Base-by-base conservation (phyloP, 2,113 vertebrate species). In the Clupea harengus region DNA sequence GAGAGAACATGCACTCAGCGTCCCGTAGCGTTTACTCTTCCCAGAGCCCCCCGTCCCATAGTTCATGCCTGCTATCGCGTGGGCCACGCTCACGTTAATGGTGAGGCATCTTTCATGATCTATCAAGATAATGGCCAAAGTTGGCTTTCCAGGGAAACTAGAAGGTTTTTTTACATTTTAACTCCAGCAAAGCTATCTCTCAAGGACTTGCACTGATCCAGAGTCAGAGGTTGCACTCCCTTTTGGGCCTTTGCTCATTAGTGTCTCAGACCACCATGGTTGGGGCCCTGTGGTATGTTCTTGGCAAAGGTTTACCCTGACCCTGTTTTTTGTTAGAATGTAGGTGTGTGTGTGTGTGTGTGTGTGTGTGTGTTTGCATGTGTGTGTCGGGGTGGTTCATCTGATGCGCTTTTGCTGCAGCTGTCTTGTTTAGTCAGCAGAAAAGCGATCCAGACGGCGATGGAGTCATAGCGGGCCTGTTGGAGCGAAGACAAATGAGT, bases 361-460 rank as follows among this genome's bases (percentile, higher is more conserved):
- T 67, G 85, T 45, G 44, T 47, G 52, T 47, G 49, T n/a, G 32
- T 67, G 52, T 82, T 22, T 52, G 20, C 22, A 13, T 44, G 49
- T 39, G 78, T 52, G 64, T 64, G 6, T 87, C 45, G 52, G 57
- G 88, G 88, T 88, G 83, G 45, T 87, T 89, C 83, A 82, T 89
- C 72, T 15, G 72, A 39, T 39, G 72, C 72, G 2, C 17, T 15
- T 15, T 44, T 32, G 32, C 72, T 39, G 72, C 72, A 78, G 72
- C 72, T 67, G 90, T 84, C 72, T 78, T 89, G 89, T 89, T 86
- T 83, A 86, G 90, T 94, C 92, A 93, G 92, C 92, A 92, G 67
- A 85, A 75, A 39, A 78, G 45, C 84, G 85, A 87, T 88, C 89
- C 89, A 85, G 87, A n/a, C 85, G 85, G 64, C 9, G 82, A 82